Conservation (phyloP, 2,113 vertebrate genomes). For the Anarrhichthys ocellatus region DNA sequence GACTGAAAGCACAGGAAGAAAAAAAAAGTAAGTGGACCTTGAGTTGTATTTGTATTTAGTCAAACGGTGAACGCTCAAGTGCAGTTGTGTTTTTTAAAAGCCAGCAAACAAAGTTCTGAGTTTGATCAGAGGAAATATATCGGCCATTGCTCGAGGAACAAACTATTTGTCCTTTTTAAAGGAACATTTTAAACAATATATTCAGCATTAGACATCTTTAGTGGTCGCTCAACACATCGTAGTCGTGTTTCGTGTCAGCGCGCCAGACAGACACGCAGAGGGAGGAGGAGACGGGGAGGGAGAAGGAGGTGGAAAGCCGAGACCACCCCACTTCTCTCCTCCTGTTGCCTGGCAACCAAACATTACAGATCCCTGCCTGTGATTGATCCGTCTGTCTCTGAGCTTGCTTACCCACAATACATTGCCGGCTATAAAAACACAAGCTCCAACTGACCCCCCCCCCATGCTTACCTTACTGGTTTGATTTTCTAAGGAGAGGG, state of each 20-base stretch:
- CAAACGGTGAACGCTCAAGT: not conserved
- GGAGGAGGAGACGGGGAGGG: not conserved
- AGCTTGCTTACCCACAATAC: conserved; percentile 75
- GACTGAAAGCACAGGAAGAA: not conserved
- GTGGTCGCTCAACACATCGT: not conserved
- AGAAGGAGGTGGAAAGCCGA: conserved; percentile 39
- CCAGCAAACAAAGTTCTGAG: too few species aligned
- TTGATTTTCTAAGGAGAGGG: conserved; percentile 17
- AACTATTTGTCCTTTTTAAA: not conserved
- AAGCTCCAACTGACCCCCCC: conserved; percentile 25
- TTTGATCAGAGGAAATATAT: too few species aligned
- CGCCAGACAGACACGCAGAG: not conserved
- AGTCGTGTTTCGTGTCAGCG: not conserved
- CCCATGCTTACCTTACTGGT: not conserved
- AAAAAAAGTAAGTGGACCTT: not conserved
- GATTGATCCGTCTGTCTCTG: conserved; percentile 73
- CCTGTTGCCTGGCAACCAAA: conserved; percentile 84
- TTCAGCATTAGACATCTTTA: not conserved
- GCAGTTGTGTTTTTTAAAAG: too few species aligned
- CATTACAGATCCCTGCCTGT: conserved; percentile 72
- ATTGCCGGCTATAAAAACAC: conserved; percentile 35
- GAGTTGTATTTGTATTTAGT: not conserved
- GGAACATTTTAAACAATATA: not conserved
- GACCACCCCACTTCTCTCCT: conserved; percentile 61
- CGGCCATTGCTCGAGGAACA: too few species aligned